These are phyloP conservation scores for Brachynemurus nebulosus DNA, from an alignment of 2,888 invertebrate species.

Conservation along the genomic window DNA sequence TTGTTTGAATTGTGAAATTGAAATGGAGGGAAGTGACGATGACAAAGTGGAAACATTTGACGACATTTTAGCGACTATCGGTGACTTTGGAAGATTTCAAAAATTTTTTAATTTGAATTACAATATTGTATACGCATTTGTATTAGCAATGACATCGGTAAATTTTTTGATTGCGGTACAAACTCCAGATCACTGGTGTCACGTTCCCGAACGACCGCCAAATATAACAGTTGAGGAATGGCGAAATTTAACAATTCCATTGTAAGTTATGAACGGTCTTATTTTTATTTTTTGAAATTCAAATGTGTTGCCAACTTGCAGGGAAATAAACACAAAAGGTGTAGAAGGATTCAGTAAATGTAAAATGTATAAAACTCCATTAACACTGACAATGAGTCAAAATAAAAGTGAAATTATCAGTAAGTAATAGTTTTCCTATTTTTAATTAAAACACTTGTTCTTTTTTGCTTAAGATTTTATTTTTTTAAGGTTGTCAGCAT, in stretches of 20 bases:
- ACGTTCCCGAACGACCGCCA: slow-evolving; percentile 37
- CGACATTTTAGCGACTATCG: slow-evolving; percentile 35
- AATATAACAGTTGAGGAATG: slow-evolving; percentile 35
- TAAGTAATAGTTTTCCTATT: too few relatives aligned
- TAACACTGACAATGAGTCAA: too few relatives aligned
- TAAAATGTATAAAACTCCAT: too few relatives aligned
- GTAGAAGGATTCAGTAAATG: slow-evolving; percentile 30
- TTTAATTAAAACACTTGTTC: too few relatives aligned
- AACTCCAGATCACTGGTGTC: slow-evolving; percentile 43
- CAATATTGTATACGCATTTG: slow-evolving; percentile 32
- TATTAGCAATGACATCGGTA: slow-evolving; percentile 37
- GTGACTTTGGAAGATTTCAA: slow-evolving; percentile 40
- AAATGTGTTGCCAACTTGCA: too few relatives aligned
- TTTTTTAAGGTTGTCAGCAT: too few relatives aligned
- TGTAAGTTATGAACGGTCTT: too few relatives aligned
- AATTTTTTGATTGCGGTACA: slow-evolving; percentile 39
- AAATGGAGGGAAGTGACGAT: too few relatives aligned
- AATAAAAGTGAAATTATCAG: too few relatives aligned
- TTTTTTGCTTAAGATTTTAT: too few relatives aligned
- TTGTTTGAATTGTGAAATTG: too few relatives aligned
- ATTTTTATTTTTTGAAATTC: too few relatives aligned
- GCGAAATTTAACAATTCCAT: slow-evolving; percentile 37
- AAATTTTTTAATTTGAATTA: slow-evolving; percentile 34
- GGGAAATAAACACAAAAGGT: slow-evolving; percentile 28
- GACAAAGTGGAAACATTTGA: slow-evolving; percentile 39